Conservation (phyloP, 1,140 invertebrate species). For the Bombus cullumanus region DNA sequence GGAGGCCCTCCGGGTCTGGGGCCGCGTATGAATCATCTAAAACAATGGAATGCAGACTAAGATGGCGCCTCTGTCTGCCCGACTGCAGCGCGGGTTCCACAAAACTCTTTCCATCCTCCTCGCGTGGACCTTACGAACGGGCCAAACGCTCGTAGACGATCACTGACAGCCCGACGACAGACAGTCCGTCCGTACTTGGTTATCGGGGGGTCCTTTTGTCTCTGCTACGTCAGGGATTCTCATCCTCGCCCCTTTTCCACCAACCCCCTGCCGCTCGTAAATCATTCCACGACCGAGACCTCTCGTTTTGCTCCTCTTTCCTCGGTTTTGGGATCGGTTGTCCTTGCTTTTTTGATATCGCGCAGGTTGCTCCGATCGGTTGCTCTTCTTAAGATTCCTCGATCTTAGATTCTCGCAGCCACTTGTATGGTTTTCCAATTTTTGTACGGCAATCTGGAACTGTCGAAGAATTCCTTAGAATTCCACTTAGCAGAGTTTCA, state of each 20-base stretch:
- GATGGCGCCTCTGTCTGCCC: conserved; percentile 67
- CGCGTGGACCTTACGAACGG: conserved; percentile 46
- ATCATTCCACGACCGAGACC: conserved; percentile 50
- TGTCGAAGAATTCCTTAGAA: background rate
- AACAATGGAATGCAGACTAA: conserved; percentile 83
- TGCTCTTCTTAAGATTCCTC: background rate
- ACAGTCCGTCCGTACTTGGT: conserved; percentile 69
- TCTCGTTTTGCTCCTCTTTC: background rate
- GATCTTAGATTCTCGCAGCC: background rate
- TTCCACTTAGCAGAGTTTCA: no score
- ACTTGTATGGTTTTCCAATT: background rate
- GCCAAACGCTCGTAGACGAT: conserved; percentile 52
- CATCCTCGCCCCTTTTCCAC: conserved; percentile 41
- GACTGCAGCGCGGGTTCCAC: background rate
- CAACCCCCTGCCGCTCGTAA: conserved; percentile 44
- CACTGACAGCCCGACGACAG: conserved; percentile 69
- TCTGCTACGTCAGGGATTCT: conserved; percentile 65
- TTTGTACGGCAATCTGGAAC: background rate
- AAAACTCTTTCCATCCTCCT: background rate
- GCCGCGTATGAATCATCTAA: conserved; percentile 82
- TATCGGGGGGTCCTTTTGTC: conserved; percentile 69
- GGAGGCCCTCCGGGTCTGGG: conserved; percentile 64
- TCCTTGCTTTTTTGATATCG: background rate
- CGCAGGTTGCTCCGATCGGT: background rate
- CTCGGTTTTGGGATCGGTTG: background rate